Conservation (phyloP, 2,113 vertebrate genomes). For the Cyanoliseus patagonus region DNA sequence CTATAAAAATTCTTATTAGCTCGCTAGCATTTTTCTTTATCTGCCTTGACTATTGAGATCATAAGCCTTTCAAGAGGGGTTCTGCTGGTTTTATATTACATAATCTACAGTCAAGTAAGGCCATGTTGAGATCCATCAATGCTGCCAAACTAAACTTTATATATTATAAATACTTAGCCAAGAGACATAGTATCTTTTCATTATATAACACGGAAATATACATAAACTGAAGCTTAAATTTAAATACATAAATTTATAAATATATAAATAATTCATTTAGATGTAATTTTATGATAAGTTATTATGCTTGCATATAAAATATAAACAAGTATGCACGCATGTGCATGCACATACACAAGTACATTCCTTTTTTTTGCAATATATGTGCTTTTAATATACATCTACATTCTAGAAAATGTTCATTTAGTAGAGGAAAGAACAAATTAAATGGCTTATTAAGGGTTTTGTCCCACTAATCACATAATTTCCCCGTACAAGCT, state of each 20-base stretch:
- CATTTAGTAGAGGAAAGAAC: background rate
- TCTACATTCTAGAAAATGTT: background rate
- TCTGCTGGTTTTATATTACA: accelerated
- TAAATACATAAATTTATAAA: background rate
- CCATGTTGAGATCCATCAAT: background rate
- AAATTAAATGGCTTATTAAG: background rate
- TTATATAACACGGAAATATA: background rate
- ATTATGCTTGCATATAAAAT: background rate
- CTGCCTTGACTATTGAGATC: background rate
- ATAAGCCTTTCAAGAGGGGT: background rate
- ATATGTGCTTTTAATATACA: background rate
- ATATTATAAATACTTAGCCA: background rate
- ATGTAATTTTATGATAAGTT: background rate
- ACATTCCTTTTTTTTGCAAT: background rate
- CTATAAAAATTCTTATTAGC: background rate
- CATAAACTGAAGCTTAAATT: background rate
- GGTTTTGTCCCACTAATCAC: background rate
- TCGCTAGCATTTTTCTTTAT: background rate
- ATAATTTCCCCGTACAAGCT: background rate
- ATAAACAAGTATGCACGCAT: background rate
- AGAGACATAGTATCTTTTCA: background rate
- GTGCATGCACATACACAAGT: background rate
- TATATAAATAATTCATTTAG: background rate
- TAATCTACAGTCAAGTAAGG: background rate
- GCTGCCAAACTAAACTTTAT: background rate